phyloP scores from a whole-genome alignment of 2,797 vertebrate genomes.

The Oryzias sinensis region DNA sequence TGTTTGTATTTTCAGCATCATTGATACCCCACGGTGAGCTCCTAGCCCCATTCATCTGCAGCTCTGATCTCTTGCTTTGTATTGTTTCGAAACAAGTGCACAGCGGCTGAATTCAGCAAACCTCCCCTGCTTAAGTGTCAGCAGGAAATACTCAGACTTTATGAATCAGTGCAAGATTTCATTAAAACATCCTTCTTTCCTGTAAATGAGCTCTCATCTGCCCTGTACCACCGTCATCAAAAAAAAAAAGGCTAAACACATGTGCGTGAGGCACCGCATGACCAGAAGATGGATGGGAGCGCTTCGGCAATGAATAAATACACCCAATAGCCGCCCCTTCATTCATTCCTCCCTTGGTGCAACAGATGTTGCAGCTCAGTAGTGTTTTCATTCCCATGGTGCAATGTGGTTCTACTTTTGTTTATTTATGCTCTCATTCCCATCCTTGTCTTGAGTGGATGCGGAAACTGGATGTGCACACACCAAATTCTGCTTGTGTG shows the following conservation, averaged over 20 bases:
- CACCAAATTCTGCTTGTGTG: slow-evolving; percentile 29
- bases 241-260: slow-evolving; percentile 43
- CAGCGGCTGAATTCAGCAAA: slow-evolving; percentile 22
- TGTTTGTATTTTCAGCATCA: slow-evolving; percentile 66
- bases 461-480: slow-evolving; percentile 44
- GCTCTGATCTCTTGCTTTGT: slow-evolving; percentile 6
- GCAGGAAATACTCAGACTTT: slow-evolving; percentile 56
- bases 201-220: slow-evolving; percentile 56
- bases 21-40: slow-evolving; percentile 58
- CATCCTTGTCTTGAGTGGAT: slow-evolving; percentile 50
- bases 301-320: slow-evolving; percentile 62
- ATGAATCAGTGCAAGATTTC: slow-evolving; percentile 65
- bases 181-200: slow-evolving; percentile 49
- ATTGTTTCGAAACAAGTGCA: slow-evolving; percentile 52
- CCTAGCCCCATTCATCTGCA: slow-evolving; percentile 26
- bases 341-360: slow-evolving; percentile 44
- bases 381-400: slow-evolving; percentile 41
- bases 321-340: slow-evolving; percentile 48
- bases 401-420: slow-evolving; percentile 67
- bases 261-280: slow-evolving; percentile 51
- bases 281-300: slow-evolving; percentile 60
- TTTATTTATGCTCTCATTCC: slow-evolving; percentile 63
- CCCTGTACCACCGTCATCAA: slow-evolving; percentile 32
- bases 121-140: slow-evolving; percentile 48
- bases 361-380: slow-evolving; percentile 59